Evolutionary conservation across 2,888 invertebrate species (phyloP).

Genomic region (Macroteleia sp.): DNA sequence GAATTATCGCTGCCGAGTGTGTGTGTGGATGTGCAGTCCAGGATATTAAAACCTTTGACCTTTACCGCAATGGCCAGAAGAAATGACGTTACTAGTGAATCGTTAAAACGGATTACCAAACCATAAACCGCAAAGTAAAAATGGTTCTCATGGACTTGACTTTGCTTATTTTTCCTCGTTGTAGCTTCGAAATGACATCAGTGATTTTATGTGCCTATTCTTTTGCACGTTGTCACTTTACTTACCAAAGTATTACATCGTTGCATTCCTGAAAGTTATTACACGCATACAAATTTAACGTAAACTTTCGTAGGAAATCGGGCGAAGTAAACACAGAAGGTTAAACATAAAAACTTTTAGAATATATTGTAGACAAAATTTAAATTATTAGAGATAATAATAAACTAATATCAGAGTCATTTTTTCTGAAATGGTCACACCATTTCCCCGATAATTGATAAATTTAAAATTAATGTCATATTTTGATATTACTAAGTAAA

Average conservation of each 20-base stretch:
- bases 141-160: constrained; percentile 50
- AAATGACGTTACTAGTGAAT: constrained; percentile 57
- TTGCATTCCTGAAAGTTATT: constrained; percentile 5
- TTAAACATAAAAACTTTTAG: no score
- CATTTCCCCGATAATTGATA: no score
- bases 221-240: constrained; percentile 19
- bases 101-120: constrained; percentile 57
- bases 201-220: constrained; percentile 45
- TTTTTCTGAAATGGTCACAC: no score
- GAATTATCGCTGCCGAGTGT: constrained; percentile 80
- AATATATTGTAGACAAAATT: no score
- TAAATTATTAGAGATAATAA: no score
- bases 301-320: no score
- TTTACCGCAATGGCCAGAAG: constrained; percentile 55
- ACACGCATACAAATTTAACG: no score
- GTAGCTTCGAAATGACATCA: constrained; percentile 23
- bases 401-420: no score
- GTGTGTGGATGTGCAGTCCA: constrained; percentile 74
- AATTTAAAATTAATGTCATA: no score
- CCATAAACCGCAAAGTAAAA: constrained; percentile 63
- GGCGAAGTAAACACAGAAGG: no score
- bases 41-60: constrained; percentile 83
- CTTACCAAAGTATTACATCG: constrained; percentile 12
- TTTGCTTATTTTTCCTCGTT: constrained; percentile 50
- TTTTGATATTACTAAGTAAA: no score